Conservation (phyloP, 2,888 invertebrate genomes). For the Tenthredo notha region DNA sequence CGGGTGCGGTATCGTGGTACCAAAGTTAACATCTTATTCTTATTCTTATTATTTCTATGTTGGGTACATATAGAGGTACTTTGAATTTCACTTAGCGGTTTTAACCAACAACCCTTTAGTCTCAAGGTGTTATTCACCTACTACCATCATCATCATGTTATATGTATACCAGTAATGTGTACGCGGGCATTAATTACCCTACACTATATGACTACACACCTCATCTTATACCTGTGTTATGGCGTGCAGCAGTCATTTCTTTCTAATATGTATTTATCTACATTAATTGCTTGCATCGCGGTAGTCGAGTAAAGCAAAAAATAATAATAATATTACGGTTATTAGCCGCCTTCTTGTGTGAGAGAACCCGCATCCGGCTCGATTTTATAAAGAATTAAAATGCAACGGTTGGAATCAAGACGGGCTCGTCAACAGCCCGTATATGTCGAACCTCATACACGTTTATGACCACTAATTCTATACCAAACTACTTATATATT, state of each 20-base stretch:
- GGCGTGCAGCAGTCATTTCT: conserved; percentile 1
- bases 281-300: conserved; percentile 26
- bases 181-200: conserved; percentile 34
- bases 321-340: conserved; percentile 14
- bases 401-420: conserved; percentile 25
- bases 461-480: not conserved
- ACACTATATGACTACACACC: not conserved
- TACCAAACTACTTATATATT: not conserved
- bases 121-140: no score
- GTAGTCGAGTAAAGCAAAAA: not conserved
- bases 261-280: conserved; percentile 34
- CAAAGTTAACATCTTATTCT: not conserved
- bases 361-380: conserved; percentile 31
- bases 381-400: not conserved
- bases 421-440: not conserved
- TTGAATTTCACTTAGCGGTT: conserved; percentile 33
- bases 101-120: no score
- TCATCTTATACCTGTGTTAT: not conserved
- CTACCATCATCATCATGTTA: no score
- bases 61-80: conserved; percentile 2
- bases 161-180: not conserved
- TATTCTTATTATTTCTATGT: not conserved
- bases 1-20: not conserved
- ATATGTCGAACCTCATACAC: conserved; percentile 3
- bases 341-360: conserved; percentile 32